Conservation (phyloP, 2,888 invertebrate genomes). For the Dryobota labecula region DNA sequence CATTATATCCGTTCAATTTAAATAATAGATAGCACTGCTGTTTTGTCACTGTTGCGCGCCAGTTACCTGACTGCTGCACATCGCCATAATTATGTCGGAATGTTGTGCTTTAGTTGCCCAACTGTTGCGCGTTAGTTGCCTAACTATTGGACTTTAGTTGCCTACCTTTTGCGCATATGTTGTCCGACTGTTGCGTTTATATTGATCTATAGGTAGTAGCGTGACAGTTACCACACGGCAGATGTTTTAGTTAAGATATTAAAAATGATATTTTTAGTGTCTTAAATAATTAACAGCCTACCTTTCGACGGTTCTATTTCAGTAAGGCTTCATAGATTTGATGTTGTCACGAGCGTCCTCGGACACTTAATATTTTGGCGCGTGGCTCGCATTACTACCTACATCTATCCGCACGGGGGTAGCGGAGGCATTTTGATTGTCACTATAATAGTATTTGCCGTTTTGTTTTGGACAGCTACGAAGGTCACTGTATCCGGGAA, state of each 20-base stretch:
- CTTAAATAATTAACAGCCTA: slow-evolving; percentile 44
- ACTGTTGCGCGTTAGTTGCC: neutral
- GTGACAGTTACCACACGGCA: slow-evolving; percentile 1
- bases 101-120: too few relatives aligned
- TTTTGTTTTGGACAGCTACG: slow-evolving; percentile 85
- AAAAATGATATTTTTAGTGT: too few relatives aligned
- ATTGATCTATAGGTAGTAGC: neutral
- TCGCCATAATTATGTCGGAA: neutral
- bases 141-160: neutral
- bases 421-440: slow-evolving; percentile 69
- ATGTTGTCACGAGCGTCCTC: slow-evolving; percentile 72
- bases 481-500: slow-evolving; percentile 66
- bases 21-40: neutral
- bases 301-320: slow-evolving; percentile 73
- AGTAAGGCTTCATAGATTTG: slow-evolving; percentile 70
- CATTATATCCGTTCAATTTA: neutral
- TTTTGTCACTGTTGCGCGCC: neutral
- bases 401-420: slow-evolving; percentile 65
- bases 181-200: neutral
- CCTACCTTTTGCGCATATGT: neutral
- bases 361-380: slow-evolving; percentile 78
- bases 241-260: neutral
- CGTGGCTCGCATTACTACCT: slow-evolving; percentile 70
- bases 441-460: slow-evolving; percentile 80
- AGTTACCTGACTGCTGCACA: neutral